phyloP scores from a whole-genome alignment of 2,113 vertebrate species.

The Ophiodon elongatus region DNA sequence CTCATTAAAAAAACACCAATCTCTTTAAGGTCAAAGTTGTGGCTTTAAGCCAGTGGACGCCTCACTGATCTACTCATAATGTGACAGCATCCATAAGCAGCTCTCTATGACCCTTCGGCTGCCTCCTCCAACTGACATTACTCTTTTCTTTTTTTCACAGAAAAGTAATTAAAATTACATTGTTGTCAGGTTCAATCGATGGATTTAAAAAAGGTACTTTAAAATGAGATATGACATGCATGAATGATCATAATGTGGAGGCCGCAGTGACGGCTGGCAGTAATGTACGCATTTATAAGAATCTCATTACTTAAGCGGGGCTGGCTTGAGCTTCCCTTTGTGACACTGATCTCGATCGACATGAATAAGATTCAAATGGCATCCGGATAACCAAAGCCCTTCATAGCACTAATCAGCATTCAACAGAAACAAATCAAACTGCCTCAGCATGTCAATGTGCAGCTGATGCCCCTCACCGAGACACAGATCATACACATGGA shows the following conservation, averaged over 20 bases:
- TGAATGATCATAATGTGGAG: conserved; percentile 53
- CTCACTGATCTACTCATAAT: background rate
- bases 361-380: conserved; percentile 62
- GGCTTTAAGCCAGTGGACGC: background rate
- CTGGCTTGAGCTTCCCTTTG: conserved; percentile 21
- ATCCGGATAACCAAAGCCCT: conserved; percentile 47
- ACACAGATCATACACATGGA: background rate
- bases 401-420: conserved; percentile 57
- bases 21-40: conserved; percentile 10
- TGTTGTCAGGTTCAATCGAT: conserved; percentile 53
- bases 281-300: conserved; percentile 60
- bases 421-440: conserved; percentile 43
- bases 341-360: conserved; percentile 60
- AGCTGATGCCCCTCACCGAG: conserved; percentile 6
- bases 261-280: conserved; percentile 17
- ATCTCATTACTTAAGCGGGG: conserved; percentile 56
- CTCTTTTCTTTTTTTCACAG: background rate
- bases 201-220: conserved; percentile 35
- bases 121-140: conserved; percentile 19
- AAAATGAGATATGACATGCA: conserved; percentile 57
- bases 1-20: background rate
- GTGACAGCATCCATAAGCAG: conserved; percentile 3
- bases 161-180: conserved; percentile 56
- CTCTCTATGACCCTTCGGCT: conserved; percentile 24
- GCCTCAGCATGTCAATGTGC: conserved; percentile 51